These are phyloP conservation scores for Apus apus DNA, from an alignment of 2,113 vertebrate species.

Conservation along the genomic window DNA sequence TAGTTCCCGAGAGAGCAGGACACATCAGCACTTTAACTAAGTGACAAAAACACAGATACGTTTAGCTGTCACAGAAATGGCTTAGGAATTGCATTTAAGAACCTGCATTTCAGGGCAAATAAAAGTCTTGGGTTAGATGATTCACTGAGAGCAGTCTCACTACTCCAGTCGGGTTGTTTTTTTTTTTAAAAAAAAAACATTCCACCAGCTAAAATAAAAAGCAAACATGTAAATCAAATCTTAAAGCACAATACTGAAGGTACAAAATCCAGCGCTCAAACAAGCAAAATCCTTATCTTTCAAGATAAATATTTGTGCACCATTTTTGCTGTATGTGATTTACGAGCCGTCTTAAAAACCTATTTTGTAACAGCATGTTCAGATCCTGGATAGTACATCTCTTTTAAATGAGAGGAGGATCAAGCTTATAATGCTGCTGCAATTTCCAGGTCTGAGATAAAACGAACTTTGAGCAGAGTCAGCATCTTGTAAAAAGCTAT, in stretches of 20 bases:
- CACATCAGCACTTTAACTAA: neutral
- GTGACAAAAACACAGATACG: neutral
- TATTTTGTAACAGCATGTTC: neutral
- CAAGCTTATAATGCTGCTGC: neutral
- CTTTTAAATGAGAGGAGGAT: neutral
- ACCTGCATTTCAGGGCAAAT: neutral
- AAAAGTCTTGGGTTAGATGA: neutral
- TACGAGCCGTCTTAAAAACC: neutral
- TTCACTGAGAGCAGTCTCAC: neutral
- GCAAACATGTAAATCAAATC: neutral
- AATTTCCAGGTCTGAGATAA: neutral
- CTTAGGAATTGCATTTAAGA: neutral
- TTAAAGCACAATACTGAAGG: neutral
- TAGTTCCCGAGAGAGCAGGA: neutral
- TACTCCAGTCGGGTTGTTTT: neutral
- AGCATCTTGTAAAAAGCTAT: slow-evolving; percentile 52
- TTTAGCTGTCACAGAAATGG: neutral
- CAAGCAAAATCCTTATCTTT: neutral
- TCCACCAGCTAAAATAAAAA: neutral
- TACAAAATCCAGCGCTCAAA: neutral
- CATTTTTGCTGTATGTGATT: neutral
- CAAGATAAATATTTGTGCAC: neutral
- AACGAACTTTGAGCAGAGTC: slow-evolving; percentile 43
- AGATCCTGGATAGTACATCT: neutral
- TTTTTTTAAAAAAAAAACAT: neutral